Conservation (phyloP, 2,797 vertebrate genomes). For the Yasuhikotakia modesta region DNA sequence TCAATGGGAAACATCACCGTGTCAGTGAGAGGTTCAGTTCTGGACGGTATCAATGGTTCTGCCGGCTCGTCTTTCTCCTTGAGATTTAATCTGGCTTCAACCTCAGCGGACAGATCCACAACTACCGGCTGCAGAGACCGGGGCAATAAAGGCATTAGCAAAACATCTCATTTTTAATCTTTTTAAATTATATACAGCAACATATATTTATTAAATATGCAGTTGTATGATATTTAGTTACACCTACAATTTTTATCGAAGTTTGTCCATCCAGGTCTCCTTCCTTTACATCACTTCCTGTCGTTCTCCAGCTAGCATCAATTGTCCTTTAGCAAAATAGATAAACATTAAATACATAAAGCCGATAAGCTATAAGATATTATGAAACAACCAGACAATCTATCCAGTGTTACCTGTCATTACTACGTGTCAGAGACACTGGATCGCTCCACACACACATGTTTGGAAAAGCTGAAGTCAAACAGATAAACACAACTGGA, state of each 20-base stretch:
- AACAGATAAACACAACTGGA: not conserved
- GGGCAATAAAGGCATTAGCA: too few species aligned
- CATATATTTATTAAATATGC: too few species aligned
- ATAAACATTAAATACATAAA: not conserved
- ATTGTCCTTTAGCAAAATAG: slow-evolving; percentile 53
- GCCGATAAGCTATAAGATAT: not conserved
- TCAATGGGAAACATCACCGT: slow-evolving; percentile 63
- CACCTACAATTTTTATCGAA: slow-evolving; percentile 64
- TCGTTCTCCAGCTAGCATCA: slow-evolving; percentile 59
- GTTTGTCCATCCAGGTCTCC: slow-evolving; percentile 59
- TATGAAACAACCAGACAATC: not conserved
- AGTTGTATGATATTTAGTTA: too few species aligned
- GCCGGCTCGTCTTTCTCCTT: slow-evolving; percentile 70
- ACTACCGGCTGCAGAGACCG: slow-evolving; percentile 63
- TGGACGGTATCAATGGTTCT: slow-evolving; percentile 41
- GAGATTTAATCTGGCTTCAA: slow-evolving; percentile 78
- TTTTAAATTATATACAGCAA: too few species aligned
- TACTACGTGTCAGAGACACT: slow-evolving; percentile 58
- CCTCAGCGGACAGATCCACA: slow-evolving; percentile 76
- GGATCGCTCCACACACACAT: slow-evolving; percentile 71
- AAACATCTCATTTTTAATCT: too few species aligned
- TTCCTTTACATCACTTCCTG: slow-evolving; percentile 63
- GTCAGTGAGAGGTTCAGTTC: slow-evolving; percentile 52
- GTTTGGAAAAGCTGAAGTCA: slow-evolving; percentile 64
- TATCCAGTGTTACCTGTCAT: slow-evolving; percentile 66